Conservation (phyloP, 2,797 vertebrate species). For the Limnodromus scolopaceus region DNA sequence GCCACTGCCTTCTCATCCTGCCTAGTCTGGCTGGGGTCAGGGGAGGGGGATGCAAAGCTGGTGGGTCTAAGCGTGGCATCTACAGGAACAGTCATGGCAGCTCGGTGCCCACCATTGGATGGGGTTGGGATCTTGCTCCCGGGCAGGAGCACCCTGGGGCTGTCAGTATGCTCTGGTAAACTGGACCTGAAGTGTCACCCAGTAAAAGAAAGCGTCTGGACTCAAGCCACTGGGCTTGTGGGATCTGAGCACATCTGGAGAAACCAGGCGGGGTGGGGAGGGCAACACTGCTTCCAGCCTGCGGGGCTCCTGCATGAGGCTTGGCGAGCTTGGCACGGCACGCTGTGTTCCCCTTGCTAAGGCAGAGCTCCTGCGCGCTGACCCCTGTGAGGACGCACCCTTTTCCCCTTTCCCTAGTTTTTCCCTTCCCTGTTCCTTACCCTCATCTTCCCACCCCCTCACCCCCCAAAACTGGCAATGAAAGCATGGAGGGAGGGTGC, state of each 20-base stretch:
- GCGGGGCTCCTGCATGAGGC: conserved; percentile 51
- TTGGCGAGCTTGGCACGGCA: conserved; percentile 27
- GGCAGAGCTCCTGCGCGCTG: background rate
- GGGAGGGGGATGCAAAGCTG: background rate
- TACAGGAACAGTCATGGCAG: fast-evolving
- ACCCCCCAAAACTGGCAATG: conserved; percentile 45
- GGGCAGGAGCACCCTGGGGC: background rate
- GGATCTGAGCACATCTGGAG: background rate
- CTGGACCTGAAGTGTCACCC: background rate
- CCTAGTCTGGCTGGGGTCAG: background rate
- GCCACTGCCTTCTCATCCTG: background rate
- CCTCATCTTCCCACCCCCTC: conserved; percentile 66
- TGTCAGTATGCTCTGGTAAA: background rate
- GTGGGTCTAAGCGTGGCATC: background rate
- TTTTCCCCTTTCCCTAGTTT: conserved; percentile 58
- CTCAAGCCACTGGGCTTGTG: background rate
- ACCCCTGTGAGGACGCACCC: background rate
- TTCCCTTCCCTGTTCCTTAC: conserved; percentile 75
- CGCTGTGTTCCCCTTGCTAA: background rate
- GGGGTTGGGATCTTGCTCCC: background rate
- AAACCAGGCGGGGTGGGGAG: background rate
- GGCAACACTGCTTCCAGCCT: conserved; percentile 5
- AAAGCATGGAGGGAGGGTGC: conserved; percentile 77
- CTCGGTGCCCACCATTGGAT: fast-evolving
- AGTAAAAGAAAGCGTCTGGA: background rate